Base-by-base conservation (phyloP, 2,113 vertebrate species). In the Elanus axillaris region DNA sequence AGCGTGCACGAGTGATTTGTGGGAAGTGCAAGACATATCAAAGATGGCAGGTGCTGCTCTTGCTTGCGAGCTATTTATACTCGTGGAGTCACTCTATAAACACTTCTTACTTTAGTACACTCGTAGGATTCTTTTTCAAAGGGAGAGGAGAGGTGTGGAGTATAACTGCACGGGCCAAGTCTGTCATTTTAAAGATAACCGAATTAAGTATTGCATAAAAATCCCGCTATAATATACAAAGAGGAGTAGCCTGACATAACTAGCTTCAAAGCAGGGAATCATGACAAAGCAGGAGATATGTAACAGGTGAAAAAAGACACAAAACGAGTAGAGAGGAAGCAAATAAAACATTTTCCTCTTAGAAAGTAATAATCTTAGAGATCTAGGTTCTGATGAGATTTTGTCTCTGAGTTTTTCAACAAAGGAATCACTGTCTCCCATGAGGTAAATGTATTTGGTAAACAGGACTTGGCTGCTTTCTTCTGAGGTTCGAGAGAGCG, bases 21-120 rank as follows among this genome's bases (percentile, higher is more conserved):
- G 96, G 96, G 96, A 97, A 94, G 96, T 42, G 91, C 1, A 42
- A 95, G 96, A 95, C 95, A 23, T 64, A 67, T 53, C 88, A 22
- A 53, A 59, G 93, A 68, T 86, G 96, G 94, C 96, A 97, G 96
- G 96, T 96, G 96, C 94, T 96, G 93, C 96, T 94, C 86, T 69
- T 55, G 64, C 76, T 62, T 4, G 4, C 0, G 1, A 79, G 96
- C 77, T 97, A 94, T 94, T 95, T 95, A 69, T 96, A 82, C 84
- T 38, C 3, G 0, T 2, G 13, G 73, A 85, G 60, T 93, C 96
- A 96, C 84, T 72, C 68, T 9, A 7, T 27, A 82, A 95, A 72
- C 77, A 8, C 77, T 81, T 36, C 93, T 87, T 50, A 36, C 80
- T 85, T 73, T 8, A 79, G 80, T 31, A 25, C 26, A 27, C 91